Conservation (phyloP, 2,888 invertebrate species). For the Nemotelus nigrinus region DNA sequence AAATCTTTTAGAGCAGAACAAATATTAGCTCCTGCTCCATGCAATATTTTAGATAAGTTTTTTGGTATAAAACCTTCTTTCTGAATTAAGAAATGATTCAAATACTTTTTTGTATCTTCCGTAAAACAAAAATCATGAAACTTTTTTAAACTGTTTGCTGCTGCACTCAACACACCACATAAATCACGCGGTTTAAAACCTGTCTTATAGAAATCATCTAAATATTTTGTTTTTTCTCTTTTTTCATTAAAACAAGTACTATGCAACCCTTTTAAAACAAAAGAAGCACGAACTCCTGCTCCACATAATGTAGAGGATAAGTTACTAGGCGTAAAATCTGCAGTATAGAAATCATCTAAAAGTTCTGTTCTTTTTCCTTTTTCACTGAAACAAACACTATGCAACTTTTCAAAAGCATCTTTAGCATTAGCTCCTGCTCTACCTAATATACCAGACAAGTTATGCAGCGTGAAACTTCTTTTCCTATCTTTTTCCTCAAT, state of each 20-base stretch:
- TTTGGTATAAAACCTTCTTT: conserved; percentile 52
- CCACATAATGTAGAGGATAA: conserved; percentile 36
- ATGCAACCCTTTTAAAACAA: conserved; percentile 56
- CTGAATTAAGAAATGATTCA: conserved; percentile 52
- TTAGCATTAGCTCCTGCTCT: conserved; percentile 47
- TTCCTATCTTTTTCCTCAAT: conserved; percentile 47
- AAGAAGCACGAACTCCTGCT: conserved; percentile 48
- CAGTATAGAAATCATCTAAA: conserved; percentile 24
- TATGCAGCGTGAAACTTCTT: conserved; percentile 48
- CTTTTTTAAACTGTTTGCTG: conserved; percentile 53
- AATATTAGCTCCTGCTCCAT: conserved; percentile 56
- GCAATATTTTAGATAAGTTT: conserved; percentile 56
- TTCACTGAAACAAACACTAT: conserved; percentile 20
- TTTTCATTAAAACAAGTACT: conserved; percentile 53
- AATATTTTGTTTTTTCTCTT: conserved; percentile 45
- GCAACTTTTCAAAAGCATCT: conserved; percentile 31
- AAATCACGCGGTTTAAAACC: conserved; percentile 52
- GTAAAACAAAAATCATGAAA: conserved; percentile 56
- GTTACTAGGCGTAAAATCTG: conserved; percentile 8
- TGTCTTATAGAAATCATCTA: conserved; percentile 53
- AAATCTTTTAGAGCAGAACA: conserved; percentile 57
- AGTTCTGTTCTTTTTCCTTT: conserved; percentile 26
- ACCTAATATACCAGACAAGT: conserved; percentile 54
- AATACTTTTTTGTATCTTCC: conserved; percentile 55
- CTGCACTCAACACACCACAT: conserved; percentile 56